Conservation (phyloP, 2,113 vertebrate genomes). For the Proterorhinus semilunaris region DNA sequence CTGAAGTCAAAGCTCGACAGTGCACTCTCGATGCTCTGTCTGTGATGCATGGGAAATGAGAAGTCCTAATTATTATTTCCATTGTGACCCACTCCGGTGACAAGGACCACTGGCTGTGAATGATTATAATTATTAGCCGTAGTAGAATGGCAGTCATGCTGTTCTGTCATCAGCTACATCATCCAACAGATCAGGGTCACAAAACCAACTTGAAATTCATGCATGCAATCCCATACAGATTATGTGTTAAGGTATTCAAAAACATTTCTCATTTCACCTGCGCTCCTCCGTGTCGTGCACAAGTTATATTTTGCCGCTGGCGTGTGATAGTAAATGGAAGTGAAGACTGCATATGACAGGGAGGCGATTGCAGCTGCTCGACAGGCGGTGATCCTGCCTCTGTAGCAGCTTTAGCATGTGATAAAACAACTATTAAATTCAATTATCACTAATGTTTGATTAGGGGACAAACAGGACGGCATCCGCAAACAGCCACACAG, state of each 20-base stretch:
- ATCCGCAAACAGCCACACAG: constrained; percentile 44
- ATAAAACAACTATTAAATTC: constrained; percentile 47
- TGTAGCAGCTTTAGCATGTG: constrained; percentile 14
- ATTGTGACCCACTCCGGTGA: constrained; percentile 72
- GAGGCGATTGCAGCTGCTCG: constrained; percentile 39
- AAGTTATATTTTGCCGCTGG: constrained; percentile 51
- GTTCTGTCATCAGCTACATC: constrained; percentile 68
- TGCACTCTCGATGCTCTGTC: constrained; percentile 50
- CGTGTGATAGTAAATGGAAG: constrained; percentile 48
- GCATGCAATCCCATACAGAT: constrained; percentile 55
- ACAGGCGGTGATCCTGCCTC: constrained; percentile 27
- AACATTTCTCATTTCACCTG: constrained; percentile 61
- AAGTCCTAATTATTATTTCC: constrained; percentile 75
- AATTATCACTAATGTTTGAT: constrained; percentile 56
- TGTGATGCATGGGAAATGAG: constrained; percentile 64
- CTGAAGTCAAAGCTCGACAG: constrained; percentile 50
- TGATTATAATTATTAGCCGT: constrained; percentile 74
- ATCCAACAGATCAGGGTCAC: constrained; percentile 67
- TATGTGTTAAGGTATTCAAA: constrained; percentile 53
- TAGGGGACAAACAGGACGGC: constrained; percentile 31
- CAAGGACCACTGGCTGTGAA: constrained; percentile 72
- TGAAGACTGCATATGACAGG: constrained; percentile 43
- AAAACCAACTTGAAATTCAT: constrained; percentile 68
- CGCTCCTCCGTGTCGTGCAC: constrained; percentile 45
- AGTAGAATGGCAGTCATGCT: constrained; percentile 70